phyloP scores from a whole-genome alignment of 2,888 invertebrate genomes.

The Nasonovia ribisnigri region DNA sequence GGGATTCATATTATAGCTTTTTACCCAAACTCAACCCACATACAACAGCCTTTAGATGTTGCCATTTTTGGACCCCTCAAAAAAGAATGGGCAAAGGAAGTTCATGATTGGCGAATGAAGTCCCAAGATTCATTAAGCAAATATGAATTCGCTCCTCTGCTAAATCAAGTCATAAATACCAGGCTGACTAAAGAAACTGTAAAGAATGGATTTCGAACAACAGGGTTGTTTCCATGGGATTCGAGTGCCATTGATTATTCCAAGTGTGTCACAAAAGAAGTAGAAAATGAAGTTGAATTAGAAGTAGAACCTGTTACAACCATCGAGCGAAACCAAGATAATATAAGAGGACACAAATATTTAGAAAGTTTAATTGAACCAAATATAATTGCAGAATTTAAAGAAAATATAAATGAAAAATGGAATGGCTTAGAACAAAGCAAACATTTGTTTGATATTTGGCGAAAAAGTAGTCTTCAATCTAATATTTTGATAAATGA shows the following conservation, averaged over 20 bases:
- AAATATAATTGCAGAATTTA: neutral
- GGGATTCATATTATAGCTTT: no score
- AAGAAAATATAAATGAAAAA: neutral
- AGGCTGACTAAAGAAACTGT: neutral
- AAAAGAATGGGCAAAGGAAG: neutral
- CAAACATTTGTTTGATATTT: neutral
- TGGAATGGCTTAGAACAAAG: slow-evolving; percentile 3
- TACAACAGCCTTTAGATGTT: no score
- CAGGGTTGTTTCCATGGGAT: neutral
- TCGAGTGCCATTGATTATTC: neutral
- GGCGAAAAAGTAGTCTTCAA: neutral
- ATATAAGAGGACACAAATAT: neutral
- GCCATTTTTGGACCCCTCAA: neutral
- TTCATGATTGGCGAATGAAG: slow-evolving; percentile 1
- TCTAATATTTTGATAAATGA: slow-evolving; percentile 3
- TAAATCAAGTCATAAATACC: neutral
- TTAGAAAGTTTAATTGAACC: neutral
- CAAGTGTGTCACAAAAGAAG: neutral
- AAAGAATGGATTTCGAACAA: neutral
- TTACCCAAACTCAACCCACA: no score
- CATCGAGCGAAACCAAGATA: neutral
- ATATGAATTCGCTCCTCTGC: neutral
- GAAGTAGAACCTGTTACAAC: neutral
- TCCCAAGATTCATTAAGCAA: neutral
- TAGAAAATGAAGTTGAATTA: neutral